These are phyloP conservation scores for Rhinolophus ferrumequinum DNA, from an alignment of 2,113 vertebrate species.

Conservation along the genomic window DNA sequence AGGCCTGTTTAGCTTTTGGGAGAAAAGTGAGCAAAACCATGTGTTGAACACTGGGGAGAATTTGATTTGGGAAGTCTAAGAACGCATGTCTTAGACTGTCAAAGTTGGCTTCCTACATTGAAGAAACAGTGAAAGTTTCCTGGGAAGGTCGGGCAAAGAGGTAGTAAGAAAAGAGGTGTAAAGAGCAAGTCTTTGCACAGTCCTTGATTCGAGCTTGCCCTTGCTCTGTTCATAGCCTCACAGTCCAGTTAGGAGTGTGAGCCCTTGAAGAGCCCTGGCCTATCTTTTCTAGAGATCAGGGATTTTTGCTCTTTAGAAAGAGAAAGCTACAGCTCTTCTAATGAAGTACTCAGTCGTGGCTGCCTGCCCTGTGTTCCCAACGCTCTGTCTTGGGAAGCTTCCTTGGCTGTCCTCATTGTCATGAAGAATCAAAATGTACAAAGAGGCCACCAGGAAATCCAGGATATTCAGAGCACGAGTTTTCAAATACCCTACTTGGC, in stretches of 20 bases:
- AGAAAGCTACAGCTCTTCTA: neutral
- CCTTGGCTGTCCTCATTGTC: neutral
- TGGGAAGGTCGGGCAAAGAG: neutral
- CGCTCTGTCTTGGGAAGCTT: neutral
- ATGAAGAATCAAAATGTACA: neutral
- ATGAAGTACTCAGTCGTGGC: neutral
- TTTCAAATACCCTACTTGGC: neutral
- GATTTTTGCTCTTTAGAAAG: neutral
- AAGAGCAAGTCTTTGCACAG: neutral
- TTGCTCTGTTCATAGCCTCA: neutral
- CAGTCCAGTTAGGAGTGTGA: neutral
- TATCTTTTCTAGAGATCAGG: neutral
- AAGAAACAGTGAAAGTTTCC: neutral
- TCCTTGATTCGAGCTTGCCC: neutral
- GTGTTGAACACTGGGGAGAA: neutral
- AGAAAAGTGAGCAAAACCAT: neutral
- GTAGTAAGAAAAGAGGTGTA: neutral
- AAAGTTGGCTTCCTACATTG: neutral
- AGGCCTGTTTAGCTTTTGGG: neutral
- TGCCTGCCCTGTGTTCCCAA: neutral
- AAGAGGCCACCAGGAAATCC: neutral
- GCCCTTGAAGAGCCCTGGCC: neutral
- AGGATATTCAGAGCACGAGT: neutral
- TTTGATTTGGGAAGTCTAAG: neutral
- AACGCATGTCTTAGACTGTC: slow-evolving; percentile 29